Percentiles rank a stretch among this genome's conserved stretches.
Conservation (phyloP, 2,888 invertebrate genomes). For the Halictus quadricinctus region DNA sequence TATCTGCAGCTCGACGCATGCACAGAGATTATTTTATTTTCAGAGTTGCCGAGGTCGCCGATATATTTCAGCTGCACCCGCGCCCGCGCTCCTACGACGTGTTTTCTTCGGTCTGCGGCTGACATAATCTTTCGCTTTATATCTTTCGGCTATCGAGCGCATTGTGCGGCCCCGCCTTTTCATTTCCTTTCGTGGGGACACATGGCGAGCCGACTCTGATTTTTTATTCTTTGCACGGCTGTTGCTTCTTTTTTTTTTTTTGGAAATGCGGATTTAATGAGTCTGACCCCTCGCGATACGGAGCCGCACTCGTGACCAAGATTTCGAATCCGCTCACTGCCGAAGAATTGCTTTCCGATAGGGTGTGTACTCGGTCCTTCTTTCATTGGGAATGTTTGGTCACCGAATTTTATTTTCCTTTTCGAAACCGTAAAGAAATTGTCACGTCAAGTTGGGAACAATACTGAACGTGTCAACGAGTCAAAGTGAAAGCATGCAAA, state of each 20-base stretch:
- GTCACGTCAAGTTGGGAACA: no score
- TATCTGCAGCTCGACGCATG: background rate
- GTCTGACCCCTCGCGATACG: background rate
- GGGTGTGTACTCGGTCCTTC: no score
- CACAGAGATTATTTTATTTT: constrained; percentile 6
- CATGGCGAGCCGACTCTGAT: background rate
- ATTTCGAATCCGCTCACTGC: no score
- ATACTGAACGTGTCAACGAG: no score
- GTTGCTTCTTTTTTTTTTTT: background rate
- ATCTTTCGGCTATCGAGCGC: background rate
- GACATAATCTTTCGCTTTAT: constrained; percentile 3
- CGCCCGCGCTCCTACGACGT: background rate
- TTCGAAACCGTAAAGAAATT: no score
- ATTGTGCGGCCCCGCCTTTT: background rate
- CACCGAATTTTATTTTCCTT: no score
- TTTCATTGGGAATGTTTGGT: no score
- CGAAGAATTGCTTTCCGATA: no score
- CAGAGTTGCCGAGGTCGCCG: background rate
- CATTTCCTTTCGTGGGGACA: background rate
- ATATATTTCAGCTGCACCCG: background rate
- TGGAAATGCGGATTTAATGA: background rate
- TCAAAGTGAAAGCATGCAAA: no score
- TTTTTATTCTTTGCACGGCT: background rate
- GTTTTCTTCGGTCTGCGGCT: background rate
- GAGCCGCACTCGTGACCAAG: background rate